Evolutionary conservation across 1,140 invertebrate species (phyloP).

Genomic region (Alviniconcha marisindica): DNA sequence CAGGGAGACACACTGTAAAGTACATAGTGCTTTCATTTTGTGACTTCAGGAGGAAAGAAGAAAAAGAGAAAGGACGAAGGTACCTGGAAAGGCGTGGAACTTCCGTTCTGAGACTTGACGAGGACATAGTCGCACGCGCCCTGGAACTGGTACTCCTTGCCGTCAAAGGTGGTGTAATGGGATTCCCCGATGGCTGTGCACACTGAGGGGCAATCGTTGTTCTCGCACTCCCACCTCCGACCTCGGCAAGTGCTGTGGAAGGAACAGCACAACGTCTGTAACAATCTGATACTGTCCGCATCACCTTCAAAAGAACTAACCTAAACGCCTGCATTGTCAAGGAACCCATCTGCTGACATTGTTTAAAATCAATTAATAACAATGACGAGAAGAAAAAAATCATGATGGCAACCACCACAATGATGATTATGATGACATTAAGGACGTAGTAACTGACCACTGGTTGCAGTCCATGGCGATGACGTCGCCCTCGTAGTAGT

Average conservation of each 20-base stretch:
- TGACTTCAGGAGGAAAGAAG: too few relatives aligned
- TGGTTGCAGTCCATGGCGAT: conserved; percentile 90
- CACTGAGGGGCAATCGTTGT: conserved; percentile 72
- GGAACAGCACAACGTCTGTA: not conserved
- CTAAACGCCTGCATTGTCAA: too few relatives aligned
- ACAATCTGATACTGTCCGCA: not conserved
- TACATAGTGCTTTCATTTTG: too few relatives aligned
- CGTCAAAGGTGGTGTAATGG: conserved; percentile 92
- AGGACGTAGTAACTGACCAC: conserved; percentile 83
- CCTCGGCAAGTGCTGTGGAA: conserved; percentile 62
- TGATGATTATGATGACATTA: too few relatives aligned
- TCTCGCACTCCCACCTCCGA: conserved; percentile 68
- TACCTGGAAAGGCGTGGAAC: conserved; percentile 51
- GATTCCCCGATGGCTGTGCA: conserved; percentile 82
- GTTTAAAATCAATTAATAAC: too few relatives aligned
- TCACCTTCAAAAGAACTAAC: too few relatives aligned
- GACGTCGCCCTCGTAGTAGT: conserved; percentile 84
- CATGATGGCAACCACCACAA: too few relatives aligned
- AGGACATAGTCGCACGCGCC: conserved; percentile 90
- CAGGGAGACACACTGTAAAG: too few relatives aligned
- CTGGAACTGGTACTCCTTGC: conserved; percentile 90
- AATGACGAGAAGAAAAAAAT: too few relatives aligned
- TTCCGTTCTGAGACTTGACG: conserved; percentile 78
- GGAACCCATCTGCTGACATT: too few relatives aligned
- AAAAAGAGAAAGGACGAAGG: too few relatives aligned